These are phyloP conservation scores for Calephelis perditalis DNA, from an alignment of 2,888 invertebrate genomes.

Conservation along the genomic window DNA sequence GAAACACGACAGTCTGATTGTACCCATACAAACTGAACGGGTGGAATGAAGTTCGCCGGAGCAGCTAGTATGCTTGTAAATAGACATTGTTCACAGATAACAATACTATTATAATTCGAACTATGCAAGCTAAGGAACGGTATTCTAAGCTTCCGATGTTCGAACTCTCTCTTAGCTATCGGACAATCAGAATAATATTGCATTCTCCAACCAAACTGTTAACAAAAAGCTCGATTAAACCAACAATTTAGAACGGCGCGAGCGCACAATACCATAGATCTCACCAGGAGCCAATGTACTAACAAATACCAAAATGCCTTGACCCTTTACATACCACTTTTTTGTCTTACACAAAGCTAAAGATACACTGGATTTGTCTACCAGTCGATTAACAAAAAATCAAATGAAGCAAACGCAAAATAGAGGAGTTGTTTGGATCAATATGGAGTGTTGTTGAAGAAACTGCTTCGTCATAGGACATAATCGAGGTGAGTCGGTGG, in stretches of 20 bases:
- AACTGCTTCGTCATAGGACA: conserved; percentile 76
- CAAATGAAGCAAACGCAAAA: conserved; percentile 68
- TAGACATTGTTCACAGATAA: not conserved
- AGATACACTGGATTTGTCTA: conserved; percentile 35
- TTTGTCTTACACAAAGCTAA: conserved; percentile 27
- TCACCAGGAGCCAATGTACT: conserved; percentile 51
- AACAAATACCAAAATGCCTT: conserved; percentile 25
- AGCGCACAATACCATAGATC: conserved; percentile 66
- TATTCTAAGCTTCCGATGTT: conserved; percentile 16
- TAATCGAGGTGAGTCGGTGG: conserved; percentile 74
- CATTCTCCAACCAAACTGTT: conserved; percentile 53
- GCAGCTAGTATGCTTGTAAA: too few relatives aligned
- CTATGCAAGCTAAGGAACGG: not conserved
- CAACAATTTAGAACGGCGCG: conserved; percentile 64
- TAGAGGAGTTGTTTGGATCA: conserved; percentile 72
- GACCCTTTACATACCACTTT: conserved; percentile 15
- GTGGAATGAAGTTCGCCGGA: too few relatives aligned
- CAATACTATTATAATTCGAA: not conserved
- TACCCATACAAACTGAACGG: too few relatives aligned
- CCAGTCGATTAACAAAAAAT: conserved; percentile 52
- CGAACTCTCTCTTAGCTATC: conserved; percentile 27
- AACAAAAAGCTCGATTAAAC: conserved; percentile 71
- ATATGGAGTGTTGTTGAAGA: conserved; percentile 72
- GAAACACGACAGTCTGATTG: too few relatives aligned
- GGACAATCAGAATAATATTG: conserved; percentile 40